Evolutionary conservation across 2,113 vertebrate genomes (phyloP).

Genomic region (Mobula hypostoma): DNA sequence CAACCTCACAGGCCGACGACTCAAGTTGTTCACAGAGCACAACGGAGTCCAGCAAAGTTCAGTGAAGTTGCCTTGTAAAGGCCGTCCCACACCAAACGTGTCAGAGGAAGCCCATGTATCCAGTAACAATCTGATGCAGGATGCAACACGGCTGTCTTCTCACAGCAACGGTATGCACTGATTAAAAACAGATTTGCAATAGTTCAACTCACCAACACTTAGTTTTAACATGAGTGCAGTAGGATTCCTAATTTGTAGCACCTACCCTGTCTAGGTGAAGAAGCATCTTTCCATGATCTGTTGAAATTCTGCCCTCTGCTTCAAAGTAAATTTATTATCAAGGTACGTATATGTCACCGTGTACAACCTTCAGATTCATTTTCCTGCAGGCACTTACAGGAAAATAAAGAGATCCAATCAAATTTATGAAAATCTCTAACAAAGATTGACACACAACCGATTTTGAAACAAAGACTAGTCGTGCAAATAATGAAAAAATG

Average conservation of each 20-base stretch:
- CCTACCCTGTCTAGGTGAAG: too few species aligned
- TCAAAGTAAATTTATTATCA: too few species aligned
- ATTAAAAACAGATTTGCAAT: slow-evolving; percentile 39
- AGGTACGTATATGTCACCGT: too few species aligned
- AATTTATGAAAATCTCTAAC: too few species aligned
- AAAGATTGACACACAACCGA: too few species aligned
- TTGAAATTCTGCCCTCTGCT: background rate
- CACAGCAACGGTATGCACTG: slow-evolving; percentile 37
- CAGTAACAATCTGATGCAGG: slow-evolving; percentile 49
- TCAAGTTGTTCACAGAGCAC: slow-evolving; percentile 65
- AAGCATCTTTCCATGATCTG: background rate
- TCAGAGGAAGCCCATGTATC: slow-evolving; percentile 48
- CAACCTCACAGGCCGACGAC: slow-evolving; percentile 75
- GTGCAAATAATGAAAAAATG: too few species aligned
- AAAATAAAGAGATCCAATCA: too few species aligned
- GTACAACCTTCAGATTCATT: too few species aligned
- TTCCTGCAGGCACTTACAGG: too few species aligned
- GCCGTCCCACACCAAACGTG: background rate
- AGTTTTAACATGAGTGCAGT: background rate
- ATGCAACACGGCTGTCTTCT: slow-evolving; percentile 44
- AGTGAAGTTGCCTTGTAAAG: slow-evolving; percentile 29
- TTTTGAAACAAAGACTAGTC: too few species aligned
- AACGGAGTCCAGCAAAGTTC: slow-evolving; percentile 46
- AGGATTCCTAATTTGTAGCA: background rate
- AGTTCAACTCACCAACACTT: background rate